Evolutionary conservation across 2,113 vertebrate genomes (phyloP), one percentile per base, ranked within the genome.

Genomic region (Seriola aureovittata): DNA sequence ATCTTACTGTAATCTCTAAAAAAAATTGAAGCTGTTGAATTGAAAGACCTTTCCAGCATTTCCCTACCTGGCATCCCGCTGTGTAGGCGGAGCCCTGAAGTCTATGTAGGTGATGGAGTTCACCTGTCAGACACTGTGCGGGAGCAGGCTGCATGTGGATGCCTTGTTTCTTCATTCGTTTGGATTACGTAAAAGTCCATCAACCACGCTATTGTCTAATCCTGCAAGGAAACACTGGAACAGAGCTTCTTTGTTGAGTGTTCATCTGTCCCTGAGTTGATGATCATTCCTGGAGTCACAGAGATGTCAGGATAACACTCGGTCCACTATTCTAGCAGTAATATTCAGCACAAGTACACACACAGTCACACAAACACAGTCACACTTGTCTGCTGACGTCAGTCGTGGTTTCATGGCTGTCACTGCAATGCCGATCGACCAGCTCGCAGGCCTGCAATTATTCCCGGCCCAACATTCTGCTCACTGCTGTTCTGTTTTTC

Each of bases 301-400:
- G 46, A 67, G 59, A 85, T 66, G 69, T 87, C 81, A 76, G 80
- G 21, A 70, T 68, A 84, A 81, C 84, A 90, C 78, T 77, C 70
- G 16, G 34, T 65, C 68, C 65, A 70, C 71, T 85, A 73, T 86
- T 81, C 75, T 14, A 63, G 44, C 74, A 73, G 66, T 12, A 42
- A 87, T 83, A 75, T 76, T 82, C 75, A 40, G 60, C 67, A 85
- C 48, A 81, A 65, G 62, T 32, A 66, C 73, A 75, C 77, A 75
- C 71, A 70, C 21, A 60, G 59, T 91, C 78, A 74, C 78, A 68
- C 81, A 87, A 63, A 75, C 71, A 70, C 21, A 60, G 59, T 91
- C 78, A 74, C 78, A 68, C 81, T 78, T 54, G 78, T 76, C 46
- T 86, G 77, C 83, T 95, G 91, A 94, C 88, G 92, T 93, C 88